Percentiles rank a stretch among this genome's conserved stretches.
phyloP scores from a whole-genome alignment of 1,140 invertebrate species.

The Acyrthosiphon pisum region DNA sequence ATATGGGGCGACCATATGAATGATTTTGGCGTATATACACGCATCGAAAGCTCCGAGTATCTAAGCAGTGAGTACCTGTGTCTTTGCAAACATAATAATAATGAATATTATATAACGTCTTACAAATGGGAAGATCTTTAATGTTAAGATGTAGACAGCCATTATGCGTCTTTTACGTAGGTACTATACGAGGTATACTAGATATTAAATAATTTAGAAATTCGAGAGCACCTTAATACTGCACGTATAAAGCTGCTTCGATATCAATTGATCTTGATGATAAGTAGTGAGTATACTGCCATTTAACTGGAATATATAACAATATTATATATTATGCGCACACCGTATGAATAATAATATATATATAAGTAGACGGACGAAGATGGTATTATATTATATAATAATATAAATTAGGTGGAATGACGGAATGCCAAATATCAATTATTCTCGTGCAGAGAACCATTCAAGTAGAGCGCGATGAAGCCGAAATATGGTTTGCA shows the following conservation, averaged over 20 bases:
- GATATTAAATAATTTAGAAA: neutral
- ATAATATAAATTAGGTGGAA: neutral
- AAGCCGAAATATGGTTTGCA: neutral
- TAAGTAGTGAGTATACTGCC: too few relatives aligned
- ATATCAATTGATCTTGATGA: neutral
- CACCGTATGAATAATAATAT: neutral
- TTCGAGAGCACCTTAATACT: neutral
- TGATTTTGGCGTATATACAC: neutral
- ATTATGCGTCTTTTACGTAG: neutral
- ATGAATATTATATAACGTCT: too few relatives aligned
- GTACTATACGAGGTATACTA: too few relatives aligned
- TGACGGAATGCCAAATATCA: neutral
- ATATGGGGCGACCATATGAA: neutral
- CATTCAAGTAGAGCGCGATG: neutral
- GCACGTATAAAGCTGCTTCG: neutral
- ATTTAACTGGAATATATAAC: neutral
- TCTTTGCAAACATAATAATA: neutral
- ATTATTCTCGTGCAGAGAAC: neutral
- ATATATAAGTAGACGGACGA: neutral
- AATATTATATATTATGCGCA: neutral
- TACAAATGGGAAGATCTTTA: neutral
- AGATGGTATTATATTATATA: neutral
- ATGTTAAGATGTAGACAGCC: neutral
- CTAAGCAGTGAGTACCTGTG: too few relatives aligned
- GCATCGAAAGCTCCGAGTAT: neutral